Conservation (phyloP, 2,113 vertebrate species). For the Pampusana beccarii region DNA sequence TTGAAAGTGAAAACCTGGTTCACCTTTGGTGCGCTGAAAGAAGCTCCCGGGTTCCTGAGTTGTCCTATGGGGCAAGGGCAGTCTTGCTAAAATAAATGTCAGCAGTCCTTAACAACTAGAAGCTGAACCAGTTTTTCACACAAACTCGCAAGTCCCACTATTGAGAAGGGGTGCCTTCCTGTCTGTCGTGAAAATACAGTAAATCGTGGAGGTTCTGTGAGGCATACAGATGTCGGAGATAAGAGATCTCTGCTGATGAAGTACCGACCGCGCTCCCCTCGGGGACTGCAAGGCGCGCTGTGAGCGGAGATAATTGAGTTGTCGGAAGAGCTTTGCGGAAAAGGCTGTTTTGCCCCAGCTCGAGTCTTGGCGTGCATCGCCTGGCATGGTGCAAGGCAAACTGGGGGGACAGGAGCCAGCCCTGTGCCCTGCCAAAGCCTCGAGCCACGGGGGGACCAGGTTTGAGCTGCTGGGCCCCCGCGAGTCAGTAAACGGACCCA, state of each 20-base stretch:
- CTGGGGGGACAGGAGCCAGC: background rate
- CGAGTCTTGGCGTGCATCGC: background rate
- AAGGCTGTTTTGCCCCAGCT: background rate
- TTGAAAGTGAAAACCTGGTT: background rate
- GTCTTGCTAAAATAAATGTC: background rate
- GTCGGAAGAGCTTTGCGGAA: background rate
- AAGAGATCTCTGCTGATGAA: background rate
- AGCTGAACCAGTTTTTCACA: background rate
- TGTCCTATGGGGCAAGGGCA: background rate
- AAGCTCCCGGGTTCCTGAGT: background rate
- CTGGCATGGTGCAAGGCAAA: rapidly evolving
- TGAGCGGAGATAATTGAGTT: background rate
- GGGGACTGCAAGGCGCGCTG: background rate
- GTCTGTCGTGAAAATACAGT: background rate
- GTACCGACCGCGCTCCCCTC: background rate
- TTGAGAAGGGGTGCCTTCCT: background rate
- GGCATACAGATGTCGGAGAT: background rate
- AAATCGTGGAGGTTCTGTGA: background rate
- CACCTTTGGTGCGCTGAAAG: background rate
- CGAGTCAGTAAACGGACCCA: rapidly evolving
- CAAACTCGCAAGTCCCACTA: background rate
- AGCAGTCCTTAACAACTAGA: background rate
- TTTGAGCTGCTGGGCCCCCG: background rate
- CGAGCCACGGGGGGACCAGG: rapidly evolving
- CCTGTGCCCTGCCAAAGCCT: background rate